A percentile compares a stretch with the other conserved stretches of the same genome.
These are phyloP conservation scores for Okapia johnstoni DNA, from an alignment of 2,113 vertebrate genomes.

Conservation along the genomic window DNA sequence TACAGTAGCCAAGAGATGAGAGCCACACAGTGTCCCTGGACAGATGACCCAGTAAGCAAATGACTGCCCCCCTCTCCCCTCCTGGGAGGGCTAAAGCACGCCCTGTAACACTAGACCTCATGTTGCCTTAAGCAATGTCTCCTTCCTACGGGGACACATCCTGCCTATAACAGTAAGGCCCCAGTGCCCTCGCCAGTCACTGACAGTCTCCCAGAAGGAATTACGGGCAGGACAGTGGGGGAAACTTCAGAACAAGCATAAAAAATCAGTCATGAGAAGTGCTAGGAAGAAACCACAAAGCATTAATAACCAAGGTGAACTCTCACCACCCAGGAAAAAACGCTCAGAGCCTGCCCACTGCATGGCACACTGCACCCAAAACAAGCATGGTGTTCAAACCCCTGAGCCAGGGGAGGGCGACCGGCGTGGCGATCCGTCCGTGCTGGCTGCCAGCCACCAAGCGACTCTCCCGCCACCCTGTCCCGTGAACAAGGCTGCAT, in stretches of 20 bases:
- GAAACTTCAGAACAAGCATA: neutral
- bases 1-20: neutral
- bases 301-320: neutral
- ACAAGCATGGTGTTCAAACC: neutral
- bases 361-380: neutral
- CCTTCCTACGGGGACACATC: neutral
- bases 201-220: neutral
- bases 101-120: neutral
- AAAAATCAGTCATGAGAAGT: neutral
- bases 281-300: neutral
- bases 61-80: neutral
- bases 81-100: neutral
- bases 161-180: neutral
- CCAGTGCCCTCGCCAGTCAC: neutral
- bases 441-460: neutral
- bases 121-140: neutral
- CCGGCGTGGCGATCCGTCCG: fast-evolving
- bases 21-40: neutral
- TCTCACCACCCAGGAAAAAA: neutral
- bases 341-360: neutral
- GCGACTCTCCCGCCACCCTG: neutral
- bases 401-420: neutral
- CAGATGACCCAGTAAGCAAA: neutral
- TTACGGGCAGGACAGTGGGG: neutral
- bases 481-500: neutral